phyloP scores from a whole-genome alignment of 2,113 vertebrate genomes.

The Arothron firmamentum region DNA sequence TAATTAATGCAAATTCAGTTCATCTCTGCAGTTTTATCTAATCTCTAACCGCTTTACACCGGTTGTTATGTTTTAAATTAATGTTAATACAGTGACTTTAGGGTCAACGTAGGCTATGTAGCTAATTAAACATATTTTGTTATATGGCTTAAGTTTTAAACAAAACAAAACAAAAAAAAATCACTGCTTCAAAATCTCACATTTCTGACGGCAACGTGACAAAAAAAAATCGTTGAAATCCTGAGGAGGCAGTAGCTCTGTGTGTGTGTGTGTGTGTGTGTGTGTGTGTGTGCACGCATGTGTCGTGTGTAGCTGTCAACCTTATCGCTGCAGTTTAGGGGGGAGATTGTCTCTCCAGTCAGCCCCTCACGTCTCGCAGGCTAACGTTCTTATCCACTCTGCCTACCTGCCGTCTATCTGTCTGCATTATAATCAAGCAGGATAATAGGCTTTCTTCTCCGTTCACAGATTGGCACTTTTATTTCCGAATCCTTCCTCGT shows the following conservation, averaged over 20 bases:
- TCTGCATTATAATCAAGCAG: slow-evolving; percentile 69
- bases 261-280: slow-evolving; percentile 16
- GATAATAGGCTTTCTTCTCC: slow-evolving; percentile 64
- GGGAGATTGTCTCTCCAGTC: slow-evolving; percentile 69
- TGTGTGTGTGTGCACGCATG: slow-evolving; percentile 24
- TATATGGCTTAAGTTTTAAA: no score
- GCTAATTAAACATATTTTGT: no score
- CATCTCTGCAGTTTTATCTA: no score
- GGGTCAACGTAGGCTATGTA: no score
- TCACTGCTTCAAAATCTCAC: no score
- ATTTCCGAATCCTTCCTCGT: slow-evolving; percentile 47
- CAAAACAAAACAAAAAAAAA: no score
- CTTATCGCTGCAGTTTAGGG: slow-evolving; percentile 67
- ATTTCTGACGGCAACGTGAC: no score
- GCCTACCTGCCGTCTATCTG: slow-evolving; percentile 71
- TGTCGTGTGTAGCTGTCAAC: slow-evolving; percentile 55
- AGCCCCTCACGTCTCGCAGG: slow-evolving; percentile 60
- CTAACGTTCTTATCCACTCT: slow-evolving; percentile 65
- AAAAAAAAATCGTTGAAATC: background rate
- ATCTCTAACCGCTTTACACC: no score
- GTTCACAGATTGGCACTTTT: slow-evolving; percentile 62
- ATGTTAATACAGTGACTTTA: no score
- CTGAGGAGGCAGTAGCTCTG: slow-evolving; percentile 14
- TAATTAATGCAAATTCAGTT: no score
- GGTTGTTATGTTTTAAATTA: no score